These are phyloP conservation scores for Strigamia crassipes DNA, from an alignment of 2,888 invertebrate species.

Conservation along the genomic window DNA sequence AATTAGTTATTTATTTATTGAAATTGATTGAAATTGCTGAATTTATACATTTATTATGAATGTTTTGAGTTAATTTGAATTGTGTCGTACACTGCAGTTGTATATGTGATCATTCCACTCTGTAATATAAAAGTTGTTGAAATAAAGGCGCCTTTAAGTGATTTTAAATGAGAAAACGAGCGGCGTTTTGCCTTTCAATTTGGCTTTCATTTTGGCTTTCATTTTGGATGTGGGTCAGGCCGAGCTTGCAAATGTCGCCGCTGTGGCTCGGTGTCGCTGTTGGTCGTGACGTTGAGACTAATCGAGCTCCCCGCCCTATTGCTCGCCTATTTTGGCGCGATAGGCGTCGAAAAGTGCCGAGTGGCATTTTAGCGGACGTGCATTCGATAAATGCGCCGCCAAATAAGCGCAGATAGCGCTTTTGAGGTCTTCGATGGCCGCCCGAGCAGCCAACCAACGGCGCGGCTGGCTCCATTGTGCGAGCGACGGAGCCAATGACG, in stretches of 20 bases:
- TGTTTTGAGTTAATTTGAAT: too few relatives aligned
- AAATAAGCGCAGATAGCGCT: conserved; percentile 5
- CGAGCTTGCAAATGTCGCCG: not conserved
- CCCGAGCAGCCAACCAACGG: not conserved
- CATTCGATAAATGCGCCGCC: conserved; percentile 26
- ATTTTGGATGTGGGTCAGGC: not conserved
- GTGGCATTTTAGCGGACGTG: conserved; percentile 16
- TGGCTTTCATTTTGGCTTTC: not conserved
- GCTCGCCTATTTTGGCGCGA: conserved; percentile 17
- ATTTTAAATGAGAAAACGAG: too few relatives aligned
- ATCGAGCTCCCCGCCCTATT: conserved; percentile 5
- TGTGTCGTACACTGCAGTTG: not conserved
- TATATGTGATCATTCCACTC: not conserved
- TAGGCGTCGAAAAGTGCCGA: conserved; percentile 26
- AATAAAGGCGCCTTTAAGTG: not conserved
- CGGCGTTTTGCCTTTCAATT: not conserved
- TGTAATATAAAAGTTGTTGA: not conserved
- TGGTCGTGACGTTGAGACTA: not conserved
- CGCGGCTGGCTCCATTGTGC: not conserved
- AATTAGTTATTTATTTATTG: not conserved
- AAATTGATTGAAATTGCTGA: not conserved
- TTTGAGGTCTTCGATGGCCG: conserved; percentile 1
- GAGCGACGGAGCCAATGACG: conserved; percentile 18
- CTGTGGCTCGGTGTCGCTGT: not conserved
- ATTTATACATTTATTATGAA: too few relatives aligned